These are phyloP conservation scores for Siniperca chuatsi DNA, from an alignment of 2,113 vertebrate species.

Conservation along the genomic window DNA sequence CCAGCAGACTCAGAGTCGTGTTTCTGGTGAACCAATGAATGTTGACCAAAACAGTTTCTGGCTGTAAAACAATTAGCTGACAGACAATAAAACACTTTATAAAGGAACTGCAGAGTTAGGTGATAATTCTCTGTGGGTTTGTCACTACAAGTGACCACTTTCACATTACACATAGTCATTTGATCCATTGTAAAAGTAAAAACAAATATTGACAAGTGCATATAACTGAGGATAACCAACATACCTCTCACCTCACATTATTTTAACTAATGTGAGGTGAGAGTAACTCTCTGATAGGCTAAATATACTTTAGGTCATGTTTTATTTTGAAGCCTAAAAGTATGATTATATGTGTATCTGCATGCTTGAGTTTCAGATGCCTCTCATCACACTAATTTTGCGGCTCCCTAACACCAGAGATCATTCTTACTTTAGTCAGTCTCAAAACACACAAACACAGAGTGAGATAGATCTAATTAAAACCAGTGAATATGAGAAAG, in stretches of 20 bases:
- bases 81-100: neutral
- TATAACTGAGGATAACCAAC: neutral
- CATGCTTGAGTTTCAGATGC: constrained; percentile 4
- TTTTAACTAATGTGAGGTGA: neutral
- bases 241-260: neutral
- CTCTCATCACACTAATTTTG: neutral
- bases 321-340: neutral
- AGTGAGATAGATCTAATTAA: constrained; percentile 17
- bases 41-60: neutral
- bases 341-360: neutral
- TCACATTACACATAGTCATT: neutral
- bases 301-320: neutral
- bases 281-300: neutral
- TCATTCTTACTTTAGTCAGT: constrained; percentile 4
- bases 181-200: neutral
- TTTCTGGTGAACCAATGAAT: neutral
- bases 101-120: neutral
- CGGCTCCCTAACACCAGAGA: neutral
- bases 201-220: neutral
- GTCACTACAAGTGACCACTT: neutral
- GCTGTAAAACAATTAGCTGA: neutral
- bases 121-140: neutral
- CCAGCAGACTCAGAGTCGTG: neutral
- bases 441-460: constrained; percentile 28
- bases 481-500: constrained; percentile 9